phyloP scores from a whole-genome alignment of 2,113 vertebrate species.

The Aphyosemion australe region DNA sequence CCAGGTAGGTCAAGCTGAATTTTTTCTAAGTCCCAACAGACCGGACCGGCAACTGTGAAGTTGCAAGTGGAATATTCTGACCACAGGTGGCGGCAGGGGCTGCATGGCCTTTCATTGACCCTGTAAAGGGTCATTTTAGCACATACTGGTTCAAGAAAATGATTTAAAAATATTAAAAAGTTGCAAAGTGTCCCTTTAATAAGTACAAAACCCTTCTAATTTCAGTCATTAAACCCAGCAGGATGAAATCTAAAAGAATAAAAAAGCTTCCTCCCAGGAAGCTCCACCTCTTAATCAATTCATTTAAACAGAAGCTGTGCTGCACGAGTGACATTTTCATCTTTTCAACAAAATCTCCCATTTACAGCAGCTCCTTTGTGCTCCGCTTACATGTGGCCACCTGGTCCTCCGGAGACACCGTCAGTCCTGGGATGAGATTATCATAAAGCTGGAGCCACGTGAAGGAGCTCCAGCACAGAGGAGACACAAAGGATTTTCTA shows the following conservation, averaged over 20 bases:
- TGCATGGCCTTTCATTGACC: too few relatives aligned
- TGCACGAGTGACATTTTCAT: constrained; percentile 14
- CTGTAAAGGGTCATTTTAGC: too few relatives aligned
- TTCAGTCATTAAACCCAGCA: too few relatives aligned
- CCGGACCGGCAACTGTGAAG: too few relatives aligned
- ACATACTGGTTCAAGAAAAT: too few relatives aligned
- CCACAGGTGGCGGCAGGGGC: too few relatives aligned
- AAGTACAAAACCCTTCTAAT: too few relatives aligned
- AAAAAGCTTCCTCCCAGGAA: background rate
- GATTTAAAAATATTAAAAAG: too few relatives aligned
- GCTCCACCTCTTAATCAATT: constrained; percentile 31
- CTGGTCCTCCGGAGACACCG: constrained; percentile 36
- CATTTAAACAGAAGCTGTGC: background rate
- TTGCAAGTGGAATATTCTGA: too few relatives aligned
- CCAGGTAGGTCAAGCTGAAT: too few relatives aligned
- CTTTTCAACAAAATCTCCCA: constrained; percentile 36
- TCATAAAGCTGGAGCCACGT: constrained; percentile 39
- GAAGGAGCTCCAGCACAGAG: constrained; percentile 10
- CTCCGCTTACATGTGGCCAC: constrained; percentile 26
- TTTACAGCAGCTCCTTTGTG: constrained; percentile 29
- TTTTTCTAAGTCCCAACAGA: too few relatives aligned
- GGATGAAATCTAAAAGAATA: constrained; percentile 9
- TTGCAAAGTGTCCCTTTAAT: too few relatives aligned
- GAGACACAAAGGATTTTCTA: constrained; percentile 20
- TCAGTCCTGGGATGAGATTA: constrained; percentile 53